phyloP scores from a whole-genome alignment of 2,888 invertebrate species.

The Leptinotarsa tumamoca region DNA sequence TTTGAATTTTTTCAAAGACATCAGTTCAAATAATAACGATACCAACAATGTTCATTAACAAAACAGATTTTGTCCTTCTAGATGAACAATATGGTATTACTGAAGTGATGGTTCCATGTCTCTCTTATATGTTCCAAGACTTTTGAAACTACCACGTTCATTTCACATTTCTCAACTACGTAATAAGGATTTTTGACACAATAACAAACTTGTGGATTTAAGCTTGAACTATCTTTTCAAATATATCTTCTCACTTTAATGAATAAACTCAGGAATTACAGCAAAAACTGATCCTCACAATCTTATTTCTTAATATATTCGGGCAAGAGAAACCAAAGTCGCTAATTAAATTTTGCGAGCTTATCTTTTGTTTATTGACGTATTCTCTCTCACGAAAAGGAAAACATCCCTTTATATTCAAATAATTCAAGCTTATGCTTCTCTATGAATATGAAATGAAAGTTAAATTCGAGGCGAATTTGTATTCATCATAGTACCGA shows the following conservation, averaged over 20 bases:
- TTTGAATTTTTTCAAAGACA: no score
- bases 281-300: not conserved
- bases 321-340: slow-evolving; percentile 25
- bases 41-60: no score
- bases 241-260: slow-evolving; percentile 21
- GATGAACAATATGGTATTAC: no score
- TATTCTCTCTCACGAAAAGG: slow-evolving; percentile 42
- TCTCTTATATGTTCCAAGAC: no score
- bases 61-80: no score
- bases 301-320: not conserved
- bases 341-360: slow-evolving; percentile 43
- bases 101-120: no score
- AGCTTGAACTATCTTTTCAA: no score
- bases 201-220: no score
- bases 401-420: slow-evolving; percentile 58
- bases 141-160: no score
- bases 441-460: slow-evolving; percentile 59
- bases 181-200: no score
- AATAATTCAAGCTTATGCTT: slow-evolving; percentile 56
- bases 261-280: not conserved
- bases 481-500: slow-evolving; percentile 57
- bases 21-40: no score
- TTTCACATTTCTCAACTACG: no score
- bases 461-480: slow-evolving; percentile 57
- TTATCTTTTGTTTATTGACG: slow-evolving; percentile 47